Conservation (phyloP, 2,113 vertebrate species). For the Brachyistius frenatus region DNA sequence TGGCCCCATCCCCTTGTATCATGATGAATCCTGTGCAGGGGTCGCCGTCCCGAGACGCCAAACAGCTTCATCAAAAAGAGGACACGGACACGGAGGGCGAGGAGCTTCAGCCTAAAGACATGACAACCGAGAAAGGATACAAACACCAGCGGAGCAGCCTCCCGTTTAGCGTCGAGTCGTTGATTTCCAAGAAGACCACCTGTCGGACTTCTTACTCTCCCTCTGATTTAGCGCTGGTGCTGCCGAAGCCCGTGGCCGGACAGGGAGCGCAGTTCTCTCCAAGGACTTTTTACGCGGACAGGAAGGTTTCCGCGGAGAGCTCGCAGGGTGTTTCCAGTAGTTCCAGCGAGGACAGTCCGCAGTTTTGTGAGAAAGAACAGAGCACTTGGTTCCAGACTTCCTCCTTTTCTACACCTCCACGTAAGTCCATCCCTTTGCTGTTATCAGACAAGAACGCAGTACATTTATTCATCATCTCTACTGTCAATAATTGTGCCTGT, state of each 20-base stretch:
- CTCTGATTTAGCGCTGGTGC: slow-evolving; percentile 59
- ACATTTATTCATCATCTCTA: background rate
- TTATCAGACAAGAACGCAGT: background rate
- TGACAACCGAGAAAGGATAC: slow-evolving; percentile 78
- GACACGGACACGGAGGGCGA: slow-evolving; percentile 79
- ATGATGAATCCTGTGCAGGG: slow-evolving; percentile 86
- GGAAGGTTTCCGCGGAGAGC: slow-evolving; percentile 69
- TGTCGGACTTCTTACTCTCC: slow-evolving; percentile 77
- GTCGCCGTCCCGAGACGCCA: slow-evolving; percentile 74
- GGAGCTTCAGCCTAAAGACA: slow-evolving; percentile 78
- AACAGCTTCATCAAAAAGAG: slow-evolving; percentile 72
- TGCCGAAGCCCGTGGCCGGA: slow-evolving; percentile 56
- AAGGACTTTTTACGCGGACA: slow-evolving; percentile 81
- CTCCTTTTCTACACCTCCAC: slow-evolving; percentile 78
- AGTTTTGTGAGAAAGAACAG: slow-evolving; percentile 80
- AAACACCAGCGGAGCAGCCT: slow-evolving; percentile 79
- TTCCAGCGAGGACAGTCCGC: slow-evolving; percentile 73
- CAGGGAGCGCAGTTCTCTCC: slow-evolving; percentile 73
- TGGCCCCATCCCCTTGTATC: slow-evolving; percentile 80
- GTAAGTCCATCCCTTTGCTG: slow-evolving; percentile 77
- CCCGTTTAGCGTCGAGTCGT: slow-evolving; percentile 88
- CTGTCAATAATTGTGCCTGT: background rate
- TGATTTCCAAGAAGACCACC: slow-evolving; percentile 85
- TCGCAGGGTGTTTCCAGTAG: slow-evolving; percentile 73
- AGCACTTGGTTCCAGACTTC: slow-evolving; percentile 82